Conservation (phyloP, 2,888 invertebrate species). For the Macropis europaea region DNA sequence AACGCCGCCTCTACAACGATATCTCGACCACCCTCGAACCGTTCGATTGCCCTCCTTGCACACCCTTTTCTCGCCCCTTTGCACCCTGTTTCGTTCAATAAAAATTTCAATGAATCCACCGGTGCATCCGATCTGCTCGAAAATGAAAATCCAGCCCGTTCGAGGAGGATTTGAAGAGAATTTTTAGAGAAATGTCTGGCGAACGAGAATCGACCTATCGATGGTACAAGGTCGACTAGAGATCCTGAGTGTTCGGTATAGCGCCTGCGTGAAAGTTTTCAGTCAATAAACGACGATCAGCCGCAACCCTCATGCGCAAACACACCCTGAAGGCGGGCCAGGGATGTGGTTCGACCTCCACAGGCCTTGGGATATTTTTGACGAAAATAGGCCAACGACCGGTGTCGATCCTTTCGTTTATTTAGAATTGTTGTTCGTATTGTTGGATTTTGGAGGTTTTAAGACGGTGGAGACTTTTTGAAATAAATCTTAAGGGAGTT, state of each 20-base stretch:
- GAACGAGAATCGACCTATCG: conserved; percentile 47
- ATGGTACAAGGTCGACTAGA: conserved; percentile 43
- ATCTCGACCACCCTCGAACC: conserved; percentile 55
- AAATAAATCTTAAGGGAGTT: not conserved
- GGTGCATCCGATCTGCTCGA: too few species aligned
- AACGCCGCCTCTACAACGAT: conserved; percentile 59
- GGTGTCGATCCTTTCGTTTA: not conserved
- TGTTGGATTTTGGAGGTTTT: not conserved
- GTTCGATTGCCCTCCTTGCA: conserved; percentile 10
- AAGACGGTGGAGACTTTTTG: too few species aligned
- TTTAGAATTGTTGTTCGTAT: not conserved
- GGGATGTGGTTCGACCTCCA: conserved; percentile 5
- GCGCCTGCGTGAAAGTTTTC: conserved; percentile 64
- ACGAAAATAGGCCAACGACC: conserved; percentile 43
- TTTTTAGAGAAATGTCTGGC: not conserved
- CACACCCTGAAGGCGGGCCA: conserved; percentile 56
- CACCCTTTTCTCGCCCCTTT: not conserved
- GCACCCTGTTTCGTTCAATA: too few species aligned
- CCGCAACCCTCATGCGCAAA: conserved; percentile 67
- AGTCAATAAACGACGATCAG: conserved; percentile 73
- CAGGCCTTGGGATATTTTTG: not conserved
- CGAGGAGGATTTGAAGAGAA: not conserved
- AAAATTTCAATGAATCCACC: not conserved
- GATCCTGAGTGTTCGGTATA: not conserved
- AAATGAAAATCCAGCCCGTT: not conserved